These are phyloP conservation scores for Heteropelma amictum DNA, from an alignment of 2,888 invertebrate species.

Conservation along the genomic window DNA sequence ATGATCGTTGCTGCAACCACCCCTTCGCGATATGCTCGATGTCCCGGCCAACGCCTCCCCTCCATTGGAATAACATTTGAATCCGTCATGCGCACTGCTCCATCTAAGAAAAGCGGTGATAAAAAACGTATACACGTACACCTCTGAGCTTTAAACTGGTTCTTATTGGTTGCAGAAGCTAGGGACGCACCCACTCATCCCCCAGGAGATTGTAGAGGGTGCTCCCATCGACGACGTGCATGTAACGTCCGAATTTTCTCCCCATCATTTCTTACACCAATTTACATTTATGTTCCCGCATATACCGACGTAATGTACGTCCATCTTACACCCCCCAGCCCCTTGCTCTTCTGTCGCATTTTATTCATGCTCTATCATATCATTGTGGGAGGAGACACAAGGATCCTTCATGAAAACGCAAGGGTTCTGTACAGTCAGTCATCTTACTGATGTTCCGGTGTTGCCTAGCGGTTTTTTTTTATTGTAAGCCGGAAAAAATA, in stretches of 20 bases:
- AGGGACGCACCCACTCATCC: constrained; percentile 62
- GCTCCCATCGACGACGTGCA: constrained; percentile 25
- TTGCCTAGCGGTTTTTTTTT: no score
- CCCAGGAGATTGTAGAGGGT: constrained; percentile 32
- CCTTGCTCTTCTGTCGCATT: constrained; percentile 32
- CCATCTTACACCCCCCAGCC: no score
- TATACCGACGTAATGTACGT: no score
- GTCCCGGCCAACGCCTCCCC: constrained; percentile 55
- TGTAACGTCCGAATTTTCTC: constrained; percentile 22
- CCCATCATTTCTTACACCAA: constrained; percentile 32
- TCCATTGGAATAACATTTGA: constrained; percentile 68
- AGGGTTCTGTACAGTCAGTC: no score
- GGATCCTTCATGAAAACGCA: constrained; percentile 62
- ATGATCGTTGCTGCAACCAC: constrained; percentile 36
- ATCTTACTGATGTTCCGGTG: no score
- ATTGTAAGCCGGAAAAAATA: no score
- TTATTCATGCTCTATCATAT: constrained; percentile 72
- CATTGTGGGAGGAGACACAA: constrained; percentile 67
- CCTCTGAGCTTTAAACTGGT: constrained; percentile 65
- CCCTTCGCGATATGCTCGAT: constrained; percentile 34
- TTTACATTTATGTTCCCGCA: constrained; percentile 13
- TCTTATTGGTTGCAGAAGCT: constrained; percentile 68
- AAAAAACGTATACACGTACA: constrained; percentile 53
- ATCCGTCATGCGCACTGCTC: constrained; percentile 74
- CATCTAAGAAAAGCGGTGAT: constrained; percentile 42